Evolutionary conservation across 2,113 vertebrate genomes (phyloP), one percentile per base, ranked within the genome.

Genomic region (Hemichromis elongatus): DNA sequence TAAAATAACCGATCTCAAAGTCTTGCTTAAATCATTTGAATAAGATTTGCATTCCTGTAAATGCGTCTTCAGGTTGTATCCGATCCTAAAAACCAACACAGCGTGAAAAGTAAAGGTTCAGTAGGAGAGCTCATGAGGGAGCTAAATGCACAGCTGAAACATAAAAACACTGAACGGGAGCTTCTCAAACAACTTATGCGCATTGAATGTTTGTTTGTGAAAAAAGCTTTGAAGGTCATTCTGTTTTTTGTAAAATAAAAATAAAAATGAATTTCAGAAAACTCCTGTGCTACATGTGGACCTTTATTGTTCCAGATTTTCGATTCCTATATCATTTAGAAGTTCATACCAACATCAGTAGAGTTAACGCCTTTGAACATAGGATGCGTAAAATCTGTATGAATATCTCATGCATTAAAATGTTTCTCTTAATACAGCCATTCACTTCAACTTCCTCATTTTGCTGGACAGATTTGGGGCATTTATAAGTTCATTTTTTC

Each of bases 21-120:
- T 87, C 52, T 53, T 88, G 42, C 82, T 18, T 5, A 35, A 19
- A 42, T 50, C 2, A 81, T 90, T 87, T 92, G 87, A 81, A 75
- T 90, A 79, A 42, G 45, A 86, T 91, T 89, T 89, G 83, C 81
- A 78, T 91, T 9, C 2, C 40, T 57, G 26, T 79, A 42, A 55
- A 42, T 40, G 2, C 30, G 2, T 18, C 75, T 14, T 33, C 16
- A 10, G 78, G 56, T 9, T 3, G 24, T 4, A 7, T 56, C 7
- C 14, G 45, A 21, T 42, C 4, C 5, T 28, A 21, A 28, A 9
- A n/a, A n/a, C 9, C 9, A 7, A n/a, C 37, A 70, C 26, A 50
- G 24, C 2, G 6, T 73, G 42, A 75, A 75, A 75, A 19, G 42
- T 7, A 50, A 19, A 45, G 2, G 13, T 70, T 35, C 8, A 63